These are phyloP conservation scores for Patagioenas fasciata DNA, from an alignment of 2,113 vertebrate species.

Conservation along the genomic window DNA sequence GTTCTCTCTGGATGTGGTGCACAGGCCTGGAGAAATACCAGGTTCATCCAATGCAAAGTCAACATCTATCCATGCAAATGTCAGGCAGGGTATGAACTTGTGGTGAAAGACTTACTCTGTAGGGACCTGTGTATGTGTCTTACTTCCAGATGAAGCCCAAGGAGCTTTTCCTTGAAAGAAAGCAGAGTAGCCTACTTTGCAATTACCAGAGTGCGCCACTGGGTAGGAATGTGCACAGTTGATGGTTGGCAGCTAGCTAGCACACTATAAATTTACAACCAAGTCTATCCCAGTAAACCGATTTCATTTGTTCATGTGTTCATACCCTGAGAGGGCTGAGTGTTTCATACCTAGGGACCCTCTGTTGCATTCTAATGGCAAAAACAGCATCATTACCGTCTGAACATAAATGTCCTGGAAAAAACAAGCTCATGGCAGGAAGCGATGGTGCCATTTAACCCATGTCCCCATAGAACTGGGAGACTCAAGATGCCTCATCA, in stretches of 20 bases:
- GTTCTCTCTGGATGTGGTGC: rapidly evolving
- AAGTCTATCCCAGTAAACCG: background rate
- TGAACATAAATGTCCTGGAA: background rate
- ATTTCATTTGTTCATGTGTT: background rate
- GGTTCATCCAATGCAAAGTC: background rate
- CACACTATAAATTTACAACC: background rate
- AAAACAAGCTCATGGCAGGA: background rate
- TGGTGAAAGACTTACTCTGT: background rate
- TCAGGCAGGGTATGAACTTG: background rate
- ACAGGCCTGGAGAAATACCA: background rate
- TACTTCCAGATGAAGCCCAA: background rate
- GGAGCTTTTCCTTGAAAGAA: constrained; percentile 7
- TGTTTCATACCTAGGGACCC: background rate
- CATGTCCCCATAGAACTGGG: rapidly evolving
- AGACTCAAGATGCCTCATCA: background rate
- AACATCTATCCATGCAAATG: background rate
- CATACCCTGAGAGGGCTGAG: background rate
- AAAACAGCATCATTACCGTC: background rate
- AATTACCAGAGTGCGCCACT: background rate
- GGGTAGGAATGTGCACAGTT: background rate
- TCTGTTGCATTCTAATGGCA: background rate
- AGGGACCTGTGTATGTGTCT: background rate
- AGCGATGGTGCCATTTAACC: background rate
- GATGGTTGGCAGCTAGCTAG: background rate
- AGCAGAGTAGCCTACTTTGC: background rate